phyloP scores from a whole-genome alignment of 2,888 invertebrate genomes.

The Pediacus dermestoides region DNA sequence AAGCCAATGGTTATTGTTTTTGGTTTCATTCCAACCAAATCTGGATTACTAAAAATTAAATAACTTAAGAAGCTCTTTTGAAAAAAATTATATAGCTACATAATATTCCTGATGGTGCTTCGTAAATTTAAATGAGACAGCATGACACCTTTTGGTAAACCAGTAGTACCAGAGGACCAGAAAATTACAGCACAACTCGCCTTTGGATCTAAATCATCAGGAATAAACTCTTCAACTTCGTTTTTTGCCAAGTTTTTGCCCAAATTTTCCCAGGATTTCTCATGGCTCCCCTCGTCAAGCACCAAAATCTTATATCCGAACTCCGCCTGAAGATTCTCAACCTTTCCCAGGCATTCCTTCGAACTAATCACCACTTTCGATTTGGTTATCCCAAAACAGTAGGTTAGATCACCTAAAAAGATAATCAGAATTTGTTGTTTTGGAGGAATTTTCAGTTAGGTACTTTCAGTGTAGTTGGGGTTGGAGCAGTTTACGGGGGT shows the following conservation, averaged over 20 bases:
- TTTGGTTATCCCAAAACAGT: slow-evolving; percentile 5
- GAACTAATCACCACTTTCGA: slow-evolving; percentile 9
- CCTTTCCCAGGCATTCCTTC: slow-evolving; percentile 2
- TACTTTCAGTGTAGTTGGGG: slow-evolving; percentile 1
- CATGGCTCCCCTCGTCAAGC: slow-evolving; percentile 3
- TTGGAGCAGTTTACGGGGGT: background rate
- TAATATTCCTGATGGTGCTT: slow-evolving; percentile 36
- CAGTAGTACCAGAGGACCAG: slow-evolving; percentile 82
- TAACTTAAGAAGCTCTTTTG: too few species aligned
- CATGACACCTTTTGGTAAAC: slow-evolving; percentile 70
- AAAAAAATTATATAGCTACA: too few species aligned
- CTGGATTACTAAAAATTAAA: too few species aligned
- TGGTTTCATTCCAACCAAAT: too few species aligned
- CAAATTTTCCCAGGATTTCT: slow-evolving; percentile 2
- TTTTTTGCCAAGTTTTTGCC: background rate
- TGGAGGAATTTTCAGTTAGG: background rate
- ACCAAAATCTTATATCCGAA: background rate
- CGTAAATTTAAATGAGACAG: slow-evolving; percentile 50
- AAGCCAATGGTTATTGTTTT: slow-evolving; percentile 7
- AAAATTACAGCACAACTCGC: slow-evolving; percentile 66
- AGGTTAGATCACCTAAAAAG: slow-evolving; percentile 14
- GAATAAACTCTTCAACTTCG: slow-evolving; percentile 3
- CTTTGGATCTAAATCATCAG: slow-evolving; percentile 7
- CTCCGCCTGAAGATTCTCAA: slow-evolving; percentile 5
- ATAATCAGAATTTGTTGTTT: background rate